Percentiles rank a stretch among this genome's conserved stretches.
phyloP scores from a whole-genome alignment of 2,797 vertebrate genomes.

The Limnodromus scolopaceus region DNA sequence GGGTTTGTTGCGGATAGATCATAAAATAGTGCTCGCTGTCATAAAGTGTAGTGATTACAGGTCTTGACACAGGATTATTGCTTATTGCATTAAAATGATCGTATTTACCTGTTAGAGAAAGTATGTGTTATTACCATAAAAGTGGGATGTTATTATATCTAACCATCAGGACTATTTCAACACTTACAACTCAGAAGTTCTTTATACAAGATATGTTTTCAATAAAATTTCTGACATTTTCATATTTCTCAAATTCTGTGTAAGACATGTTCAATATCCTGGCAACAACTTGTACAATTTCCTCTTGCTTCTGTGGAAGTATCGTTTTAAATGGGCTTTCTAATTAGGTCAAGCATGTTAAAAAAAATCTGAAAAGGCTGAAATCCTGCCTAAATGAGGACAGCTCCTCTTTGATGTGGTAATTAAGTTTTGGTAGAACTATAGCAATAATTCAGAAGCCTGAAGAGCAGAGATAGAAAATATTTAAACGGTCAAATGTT shows the following conservation, averaged over 20 bases:
- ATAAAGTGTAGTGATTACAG: background rate
- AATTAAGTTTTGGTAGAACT: conserved; percentile 52
- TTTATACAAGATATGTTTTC: background rate
- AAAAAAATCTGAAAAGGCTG: conserved; percentile 10
- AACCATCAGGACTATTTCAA: background rate
- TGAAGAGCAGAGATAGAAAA: conserved; percentile 28
- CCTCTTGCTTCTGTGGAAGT: background rate
- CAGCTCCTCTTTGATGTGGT: conserved; percentile 60
- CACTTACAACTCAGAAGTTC: background rate
- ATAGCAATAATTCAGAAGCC: conserved; percentile 35
- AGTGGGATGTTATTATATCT: background rate
- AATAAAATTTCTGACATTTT: background rate
- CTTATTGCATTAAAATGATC: background rate
- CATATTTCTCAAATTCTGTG: background rate
- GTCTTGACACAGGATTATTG: background rate
- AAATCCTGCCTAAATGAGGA: conserved; percentile 42
- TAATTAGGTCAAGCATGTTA: conserved; percentile 38
- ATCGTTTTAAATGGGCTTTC: conserved; percentile 6
- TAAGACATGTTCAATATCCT: background rate
- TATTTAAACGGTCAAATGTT: conserved; percentile 26
- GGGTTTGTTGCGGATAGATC: background rate
- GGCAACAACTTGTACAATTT: background rate
- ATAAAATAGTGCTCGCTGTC: background rate
- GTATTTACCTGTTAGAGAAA: background rate
- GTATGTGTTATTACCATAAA: background rate